Base-by-base conservation (phyloP, 2,888 invertebrate genomes). In the Melanostoma scalare region DNA sequence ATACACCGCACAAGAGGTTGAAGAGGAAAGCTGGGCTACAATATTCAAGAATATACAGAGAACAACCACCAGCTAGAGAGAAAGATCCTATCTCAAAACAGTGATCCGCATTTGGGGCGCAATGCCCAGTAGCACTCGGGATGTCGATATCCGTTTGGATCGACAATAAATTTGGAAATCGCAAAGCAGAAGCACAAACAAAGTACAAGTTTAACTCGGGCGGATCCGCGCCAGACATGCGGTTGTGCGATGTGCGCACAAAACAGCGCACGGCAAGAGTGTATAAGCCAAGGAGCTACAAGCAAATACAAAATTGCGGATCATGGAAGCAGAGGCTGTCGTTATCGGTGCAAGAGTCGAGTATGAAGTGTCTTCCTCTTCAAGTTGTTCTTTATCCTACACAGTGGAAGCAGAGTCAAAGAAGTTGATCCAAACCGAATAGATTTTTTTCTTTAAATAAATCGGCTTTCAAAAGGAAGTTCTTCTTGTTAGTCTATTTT, bases 41-140 rank as follows among this genome's bases (percentile, higher is more conserved):
- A 20, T 20, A 20, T 20, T 20, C 20, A 63, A 38, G 30, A 36
- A 31, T 30, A 44, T 6, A 33, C 35, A 9, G 33, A 52, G 30
- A 10, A 5, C 31, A 40, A 50, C 36, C 52, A 53, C 20, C 20
- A 20, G 20, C 20, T 20, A 20, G 20, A 20, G 38, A 4, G 20
- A 20, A 56, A 72, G 84, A 84, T 84, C 65, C 60, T 79, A 84
- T 84, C 84, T 67, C 3, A 38, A 63, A 63, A 74, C 58, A 44
- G 79, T 79, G 79, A 84, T 84, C 84, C 67, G 84, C 74, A 58
- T 78, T 79, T 75, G 75, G 72, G 80, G 73, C 77, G 85, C 80
- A 87, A 87, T 88, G 87, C 88, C 88, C 88, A 87, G 88, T 88
- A 88, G 88, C 88, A 87, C 85, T 87, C 68, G 84, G 86, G 84